Conservation (phyloP, 2,888 invertebrate genomes). For the Dioctria rufipes region DNA sequence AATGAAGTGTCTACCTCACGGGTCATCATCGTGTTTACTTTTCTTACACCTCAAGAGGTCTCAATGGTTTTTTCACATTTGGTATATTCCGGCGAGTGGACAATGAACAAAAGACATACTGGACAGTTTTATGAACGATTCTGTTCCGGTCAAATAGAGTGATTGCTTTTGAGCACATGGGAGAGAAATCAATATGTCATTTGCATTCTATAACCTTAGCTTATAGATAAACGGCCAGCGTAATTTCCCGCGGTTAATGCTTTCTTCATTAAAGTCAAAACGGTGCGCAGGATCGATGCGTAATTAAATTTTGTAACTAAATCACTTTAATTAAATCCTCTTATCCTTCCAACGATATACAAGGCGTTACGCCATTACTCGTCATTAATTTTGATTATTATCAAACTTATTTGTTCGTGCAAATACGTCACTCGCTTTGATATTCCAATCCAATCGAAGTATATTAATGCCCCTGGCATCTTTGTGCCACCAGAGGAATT, state of each 20-base stretch:
- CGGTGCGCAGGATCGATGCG: background rate
- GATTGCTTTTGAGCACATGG: conserved; percentile 39
- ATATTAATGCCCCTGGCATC: conserved; percentile 3
- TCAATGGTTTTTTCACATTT: background rate
- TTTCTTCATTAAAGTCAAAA: background rate
- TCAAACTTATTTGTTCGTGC: conserved; percentile 29
- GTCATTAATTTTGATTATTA: conserved; percentile 32
- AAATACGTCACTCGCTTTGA: conserved; percentile 21
- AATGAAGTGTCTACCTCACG: conserved; percentile 7
- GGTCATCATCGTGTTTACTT: conserved; percentile 29
- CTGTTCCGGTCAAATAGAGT: conserved; percentile 13
- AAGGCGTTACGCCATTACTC: conserved; percentile 13
- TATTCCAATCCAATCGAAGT: conserved; percentile 21
- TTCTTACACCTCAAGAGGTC: conserved; percentile 23
- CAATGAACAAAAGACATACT: no score
- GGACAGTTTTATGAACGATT: conserved; percentile 12
- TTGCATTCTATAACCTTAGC: conserved; percentile 23
- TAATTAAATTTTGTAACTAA: conserved; percentile 8
- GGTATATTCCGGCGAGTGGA: conserved; percentile 10
- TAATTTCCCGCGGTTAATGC: background rate
- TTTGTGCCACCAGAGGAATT: conserved; percentile 36
- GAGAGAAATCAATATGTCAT: conserved; percentile 43
- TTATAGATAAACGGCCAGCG: conserved; percentile 17
- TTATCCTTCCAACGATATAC: background rate
- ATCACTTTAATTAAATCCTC: conserved; percentile 24